These are phyloP conservation scores for Nothobranchius furzeri DNA, from an alignment of 2,113 vertebrate genomes.

Conservation along the genomic window DNA sequence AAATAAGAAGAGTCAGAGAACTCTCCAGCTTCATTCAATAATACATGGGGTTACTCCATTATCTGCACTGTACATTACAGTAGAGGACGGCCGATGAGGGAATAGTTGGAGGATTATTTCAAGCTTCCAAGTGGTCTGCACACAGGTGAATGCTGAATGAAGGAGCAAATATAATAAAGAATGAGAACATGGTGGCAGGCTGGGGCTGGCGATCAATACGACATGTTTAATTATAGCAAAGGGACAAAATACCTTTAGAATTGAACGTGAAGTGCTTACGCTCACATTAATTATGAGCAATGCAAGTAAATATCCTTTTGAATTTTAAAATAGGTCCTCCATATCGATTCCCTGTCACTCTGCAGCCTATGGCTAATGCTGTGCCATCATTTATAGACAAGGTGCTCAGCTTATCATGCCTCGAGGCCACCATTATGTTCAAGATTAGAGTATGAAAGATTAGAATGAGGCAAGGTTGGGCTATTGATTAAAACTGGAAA, in stretches of 20 bases:
- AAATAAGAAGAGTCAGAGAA: no score
- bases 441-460: slow-evolving; percentile 73
- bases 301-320: slow-evolving; percentile 58
- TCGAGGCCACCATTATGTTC: slow-evolving; percentile 65
- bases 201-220: slow-evolving; percentile 24
- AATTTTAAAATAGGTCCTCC: slow-evolving; percentile 33
- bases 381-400: slow-evolving; percentile 65
- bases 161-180: slow-evolving; percentile 12
- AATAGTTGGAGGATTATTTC: slow-evolving; percentile 48
- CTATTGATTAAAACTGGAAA: slow-evolving; percentile 66
- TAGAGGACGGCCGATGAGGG: slow-evolving; percentile 44
- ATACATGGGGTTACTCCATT: slow-evolving; percentile 45
- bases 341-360: slow-evolving; percentile 65
- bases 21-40: slow-evolving; percentile 56
- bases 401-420: slow-evolving; percentile 53
- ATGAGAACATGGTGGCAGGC: slow-evolving; percentile 12
- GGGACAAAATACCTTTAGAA: slow-evolving; percentile 43
- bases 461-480: slow-evolving; percentile 67
- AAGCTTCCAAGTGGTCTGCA: slow-evolving; percentile 34
- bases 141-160: slow-evolving; percentile 11
- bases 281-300: slow-evolving; percentile 56
- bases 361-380: slow-evolving; percentile 42
- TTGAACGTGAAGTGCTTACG: slow-evolving; percentile 41
- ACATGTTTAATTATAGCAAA: slow-evolving; percentile 41
- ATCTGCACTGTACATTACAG: slow-evolving; percentile 62